These are phyloP conservation scores for Caenorhabditis tropicalis DNA, from an alignment of 1,140 invertebrate species.

Conservation along the genomic window DNA sequence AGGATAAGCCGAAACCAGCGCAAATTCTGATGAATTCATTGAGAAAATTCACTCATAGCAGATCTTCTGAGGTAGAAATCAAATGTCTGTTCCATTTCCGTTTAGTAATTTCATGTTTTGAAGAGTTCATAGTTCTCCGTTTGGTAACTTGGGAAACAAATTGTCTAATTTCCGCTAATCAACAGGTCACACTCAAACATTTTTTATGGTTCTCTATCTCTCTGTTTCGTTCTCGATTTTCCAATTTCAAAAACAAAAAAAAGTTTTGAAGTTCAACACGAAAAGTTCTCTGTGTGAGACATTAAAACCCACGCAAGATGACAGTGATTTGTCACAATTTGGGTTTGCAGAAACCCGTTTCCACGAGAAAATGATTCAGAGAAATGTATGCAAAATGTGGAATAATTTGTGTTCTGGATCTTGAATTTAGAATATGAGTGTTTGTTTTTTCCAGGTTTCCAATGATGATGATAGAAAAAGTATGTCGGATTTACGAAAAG, in stretches of 20 bases:
- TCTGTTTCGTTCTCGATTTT: background rate
- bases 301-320: background rate
- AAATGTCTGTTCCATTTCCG: background rate
- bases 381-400: background rate
- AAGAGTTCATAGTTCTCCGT: background rate
- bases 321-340: background rate
- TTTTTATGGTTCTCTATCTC: background rate
- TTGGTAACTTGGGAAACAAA: background rate
- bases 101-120: background rate
- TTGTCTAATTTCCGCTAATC: background rate
- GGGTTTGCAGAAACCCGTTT: background rate
- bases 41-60: constrained; percentile 1
- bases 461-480: background rate
- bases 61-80: constrained; percentile 8
- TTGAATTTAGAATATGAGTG: background rate
- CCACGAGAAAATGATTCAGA: background rate
- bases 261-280: background rate
- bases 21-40: background rate
- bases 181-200: background rate
- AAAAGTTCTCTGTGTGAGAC: background rate
- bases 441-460: constrained; percentile 9
- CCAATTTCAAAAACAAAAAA: background rate
- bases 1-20: background rate
- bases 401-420: background rate
- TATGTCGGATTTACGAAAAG: constrained; percentile 25